phyloP scores from a whole-genome alignment of 2,797 vertebrate species.

The Tragelaphus eurycerus region DNA sequence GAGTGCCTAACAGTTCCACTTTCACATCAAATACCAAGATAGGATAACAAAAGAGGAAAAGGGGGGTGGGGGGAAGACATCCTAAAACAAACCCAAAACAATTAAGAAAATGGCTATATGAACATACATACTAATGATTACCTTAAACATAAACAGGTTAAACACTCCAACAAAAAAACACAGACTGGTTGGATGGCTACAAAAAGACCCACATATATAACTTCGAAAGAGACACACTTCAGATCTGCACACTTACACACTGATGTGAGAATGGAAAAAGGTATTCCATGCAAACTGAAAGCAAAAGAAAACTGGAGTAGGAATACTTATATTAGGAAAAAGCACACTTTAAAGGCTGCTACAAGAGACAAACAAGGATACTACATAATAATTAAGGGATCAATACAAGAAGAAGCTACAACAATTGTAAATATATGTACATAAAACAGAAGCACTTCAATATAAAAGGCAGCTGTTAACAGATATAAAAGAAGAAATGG shows the following conservation, averaged over 20 bases:
- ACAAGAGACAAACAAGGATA: background rate
- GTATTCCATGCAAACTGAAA: background rate
- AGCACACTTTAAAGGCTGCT: background rate
- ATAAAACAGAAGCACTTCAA: background rate
- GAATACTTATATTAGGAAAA: background rate
- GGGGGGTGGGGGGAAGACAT: too few relatives aligned
- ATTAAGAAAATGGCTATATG: background rate
- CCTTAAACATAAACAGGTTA: background rate
- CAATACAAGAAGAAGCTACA: background rate
- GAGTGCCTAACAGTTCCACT: background rate
- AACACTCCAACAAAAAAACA: background rate
- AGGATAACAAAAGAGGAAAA: background rate
- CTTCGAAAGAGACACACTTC: background rate
- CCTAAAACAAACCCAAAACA: background rate
- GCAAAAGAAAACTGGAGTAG: background rate
- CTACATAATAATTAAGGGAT: background rate
- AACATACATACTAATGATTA: background rate
- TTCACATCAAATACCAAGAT: background rate
- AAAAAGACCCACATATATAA: background rate
- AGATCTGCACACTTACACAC: background rate
- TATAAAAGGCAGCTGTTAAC: background rate
- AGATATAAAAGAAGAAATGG: background rate
- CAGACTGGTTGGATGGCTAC: background rate
- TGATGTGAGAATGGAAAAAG: background rate
- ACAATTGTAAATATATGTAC: background rate